phyloP scores from a whole-genome alignment of 30 jellyfish, hydroid and myxozoan species.

The Hydra vulgaris region DNA sequence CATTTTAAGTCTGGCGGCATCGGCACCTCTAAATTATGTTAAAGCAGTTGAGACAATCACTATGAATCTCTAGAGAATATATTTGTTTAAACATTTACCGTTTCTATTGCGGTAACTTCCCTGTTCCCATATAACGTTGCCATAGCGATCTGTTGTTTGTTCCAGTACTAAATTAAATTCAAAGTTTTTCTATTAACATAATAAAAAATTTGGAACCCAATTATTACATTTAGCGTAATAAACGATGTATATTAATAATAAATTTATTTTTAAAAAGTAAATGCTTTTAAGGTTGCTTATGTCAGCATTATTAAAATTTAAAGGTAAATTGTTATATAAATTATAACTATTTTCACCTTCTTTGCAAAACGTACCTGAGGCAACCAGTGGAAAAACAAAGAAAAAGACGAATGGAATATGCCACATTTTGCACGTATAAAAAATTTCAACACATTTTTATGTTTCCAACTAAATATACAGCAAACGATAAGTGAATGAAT shows the following conservation, averaged over 20 bases:
- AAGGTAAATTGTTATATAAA: too few species aligned
- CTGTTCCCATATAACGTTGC: conserved; percentile 17
- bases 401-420: not conserved
- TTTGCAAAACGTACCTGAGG: not conserved
- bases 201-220: too few species aligned
- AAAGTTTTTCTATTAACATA: too few species aligned
- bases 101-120: conserved; percentile 17
- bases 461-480: not conserved
- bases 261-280: too few species aligned
- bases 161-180: conserved; percentile 7
- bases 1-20: conserved; percentile 9
- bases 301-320: not conserved
- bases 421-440: not conserved
- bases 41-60: not conserved
- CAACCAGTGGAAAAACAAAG: not conserved
- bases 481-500: too few species aligned
- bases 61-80: too few species aligned
- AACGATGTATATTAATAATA: too few species aligned
- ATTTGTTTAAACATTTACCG: too few species aligned
- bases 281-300: not conserved
- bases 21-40: conserved; percentile 8
- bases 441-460: too few species aligned
- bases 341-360: too few species aligned
- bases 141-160: conserved; percentile 10
- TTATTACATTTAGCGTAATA: too few species aligned